Evolutionary conservation across 2,113 vertebrate genomes (phyloP), one percentile per base, ranked within the genome.

Genomic region (Cynopterus brachyotis): DNA sequence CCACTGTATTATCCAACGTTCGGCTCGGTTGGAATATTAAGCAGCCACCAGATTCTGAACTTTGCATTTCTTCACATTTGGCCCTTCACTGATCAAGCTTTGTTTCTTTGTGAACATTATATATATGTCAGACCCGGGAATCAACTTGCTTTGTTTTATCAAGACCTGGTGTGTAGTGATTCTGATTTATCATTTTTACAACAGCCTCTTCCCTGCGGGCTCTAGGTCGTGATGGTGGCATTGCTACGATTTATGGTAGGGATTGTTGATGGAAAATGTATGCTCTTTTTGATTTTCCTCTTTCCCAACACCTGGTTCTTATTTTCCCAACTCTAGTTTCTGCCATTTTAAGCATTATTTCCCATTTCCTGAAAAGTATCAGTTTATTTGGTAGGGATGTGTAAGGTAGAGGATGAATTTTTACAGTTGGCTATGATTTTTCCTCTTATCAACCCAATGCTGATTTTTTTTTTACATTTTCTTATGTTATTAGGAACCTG

Each of bases 181-280:
- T 98, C 98, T 98, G 98, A 99, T 99, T 98, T 98, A 98, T 99
- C 98, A 98, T 98, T 98, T 98, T 98, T 98, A 98, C 98, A 98
- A 97, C 97, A 97, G 95, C 97, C 98, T 98, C 98, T 98, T 98
- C 98, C 98, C 98, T 85, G 97, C 87, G 96, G 98, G 98, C 98
- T 98, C 55, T 91, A 40, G 97, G 98, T 98, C 98, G 96, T 95
- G 96, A 89, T 95, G 88, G 98, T 98, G 98, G 98, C 98, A 96
- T 91, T 98, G 97, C 98, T 91, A 88, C 80, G 96, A 98, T 98
- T 99, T 98, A 98, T 98, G 89, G 93, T 64, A 0, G 81, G 93
- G 95, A 95, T 84, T 95, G 97, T 96, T 98, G 94, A 32, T 90
- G 0, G 0, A 92, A 98, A 98, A 98, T 89, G 1, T 92, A 98